Evolutionary conservation across 2,113 vertebrate species (phyloP).

Genomic region (Sigmodon hispidus): DNA sequence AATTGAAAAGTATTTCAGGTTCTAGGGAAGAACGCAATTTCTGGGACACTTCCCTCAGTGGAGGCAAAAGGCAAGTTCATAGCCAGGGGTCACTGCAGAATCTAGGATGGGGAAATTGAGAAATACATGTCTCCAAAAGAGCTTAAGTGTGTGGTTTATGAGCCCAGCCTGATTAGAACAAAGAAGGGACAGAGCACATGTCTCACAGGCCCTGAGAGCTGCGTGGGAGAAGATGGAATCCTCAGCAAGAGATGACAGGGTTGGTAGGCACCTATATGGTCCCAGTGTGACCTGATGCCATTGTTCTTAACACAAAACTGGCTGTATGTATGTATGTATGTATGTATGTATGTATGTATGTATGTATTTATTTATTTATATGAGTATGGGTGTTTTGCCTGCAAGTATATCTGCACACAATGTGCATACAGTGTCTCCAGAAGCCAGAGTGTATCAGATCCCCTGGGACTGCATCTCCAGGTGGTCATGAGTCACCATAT

Average conservation of each 20-base stretch:
- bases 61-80: rapidly evolving
- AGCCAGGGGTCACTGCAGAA: rapidly evolving
- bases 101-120: rapidly evolving
- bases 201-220: background rate
- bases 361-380: too few species aligned
- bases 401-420: background rate
- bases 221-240: background rate
- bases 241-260: background rate
- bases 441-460: background rate
- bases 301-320: background rate
- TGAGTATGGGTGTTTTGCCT: background rate
- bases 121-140: background rate
- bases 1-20: background rate
- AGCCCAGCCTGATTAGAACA: background rate
- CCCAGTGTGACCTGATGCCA: rapidly evolving
- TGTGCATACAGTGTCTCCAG: background rate
- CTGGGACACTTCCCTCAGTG: background rate
- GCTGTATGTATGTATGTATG: too few species aligned
- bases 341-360: too few species aligned
- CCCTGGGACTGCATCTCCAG: background rate
- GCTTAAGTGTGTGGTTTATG: too few species aligned
- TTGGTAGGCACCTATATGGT: too few species aligned
- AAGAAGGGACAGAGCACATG: background rate
- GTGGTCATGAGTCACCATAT: background rate
- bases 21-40: background rate